Base-by-base conservation (phyloP, 2,888 invertebrate species). In the Idaea straminata region DNA sequence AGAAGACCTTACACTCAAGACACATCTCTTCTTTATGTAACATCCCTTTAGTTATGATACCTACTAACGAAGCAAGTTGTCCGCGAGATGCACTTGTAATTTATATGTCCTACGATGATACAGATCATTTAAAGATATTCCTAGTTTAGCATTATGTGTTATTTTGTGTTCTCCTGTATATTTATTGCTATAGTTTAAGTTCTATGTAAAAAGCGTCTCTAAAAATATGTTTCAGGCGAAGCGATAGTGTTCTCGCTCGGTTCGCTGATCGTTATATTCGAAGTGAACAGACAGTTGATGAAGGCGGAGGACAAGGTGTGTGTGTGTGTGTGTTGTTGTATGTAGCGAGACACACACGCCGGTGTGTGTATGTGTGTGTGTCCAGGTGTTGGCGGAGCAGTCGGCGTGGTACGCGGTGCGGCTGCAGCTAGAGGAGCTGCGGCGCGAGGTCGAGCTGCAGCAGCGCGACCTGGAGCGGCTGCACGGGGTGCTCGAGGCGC, bases 241-340 rank as follows among this genome's bases (percentile, higher is more conserved):
- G 61, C 75, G 1, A 73, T 80, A 0, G 64, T 85, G 15, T 84
- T 85, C 64, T 58, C 64, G 3, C 58, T 85, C 36, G 83, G 83
- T 15, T 74, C 82, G 0, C 35, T 73, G 13, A 82, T 82, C 15
- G 5, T 84, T 15, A 71, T 77, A 4, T 80, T 78, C 25, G 85
- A 85, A 70, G 75, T 81, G 35, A 84, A 82, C 66, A 77, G 85
- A 4, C 84, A 85, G 66, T 82, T 80, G 4, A 64, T 60, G 15
- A 82, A 75, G 5, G 75, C 81, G 60, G 80, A 64, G 57, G 47
- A 60, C 64, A 4, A 6, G 6, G 62, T 62, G 38, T 1, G 59
- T 35, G 15, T 59, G 25, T 34, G 61, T 61, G 61, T n/a, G 15
- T 36, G 47, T 4, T 38, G 6, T 25, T 15, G 15, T 63, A 61